Base-by-base conservation (phyloP, 1,140 invertebrate genomes). In the Trichoplusia ni region DNA sequence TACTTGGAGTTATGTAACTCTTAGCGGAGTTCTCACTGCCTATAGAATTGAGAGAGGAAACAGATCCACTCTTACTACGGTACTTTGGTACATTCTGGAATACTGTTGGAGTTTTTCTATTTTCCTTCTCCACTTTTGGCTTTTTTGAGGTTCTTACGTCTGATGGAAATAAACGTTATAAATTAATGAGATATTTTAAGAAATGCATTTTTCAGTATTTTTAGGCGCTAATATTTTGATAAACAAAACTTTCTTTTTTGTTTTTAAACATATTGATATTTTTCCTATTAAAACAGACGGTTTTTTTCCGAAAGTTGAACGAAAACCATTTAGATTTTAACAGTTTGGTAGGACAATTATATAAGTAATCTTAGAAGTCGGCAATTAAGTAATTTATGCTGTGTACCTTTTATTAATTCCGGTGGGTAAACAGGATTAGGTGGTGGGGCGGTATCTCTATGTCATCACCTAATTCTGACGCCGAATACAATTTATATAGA, bases 381-480 rank as follows among this genome's bases (percentile, higher is more conserved):
- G n/a, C n/a, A n/a, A n/a, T n/a, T n/a, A n/a, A n/a, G n/a, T 2
- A 27, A 38, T 11, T 19, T 14, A 40, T 69, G n/a, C n/a, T n/a
- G n/a, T n/a, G n/a, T n/a, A 87, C 85, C 85, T 81, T 73, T 79
- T 13, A 77, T 63, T 13, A 86, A n/a, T 47, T 84, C 77, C 0
- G 86, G 84, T 25, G 84, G 85, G 47, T 77, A 79, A 0, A 90
- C 79, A 0, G 77, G 73, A 5, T 68, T 64, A 1, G 59, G 9
- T 1, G 87, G 87, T 2, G 82, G 56, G 77, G 59, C 3, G 87
- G 85, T 69, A 88, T 69, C 19, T 79, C 79, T 4, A 79, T 65
- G 53, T 71, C 66, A 11, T 79, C 71, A 23, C 58, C 67, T 4
- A 90, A 35, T 33, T 86, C 79, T 6, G 64, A 46, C 0, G 77